Base-by-base conservation (phyloP, 1,140 invertebrate species). In the Rhyzopertha dominica region DNA sequence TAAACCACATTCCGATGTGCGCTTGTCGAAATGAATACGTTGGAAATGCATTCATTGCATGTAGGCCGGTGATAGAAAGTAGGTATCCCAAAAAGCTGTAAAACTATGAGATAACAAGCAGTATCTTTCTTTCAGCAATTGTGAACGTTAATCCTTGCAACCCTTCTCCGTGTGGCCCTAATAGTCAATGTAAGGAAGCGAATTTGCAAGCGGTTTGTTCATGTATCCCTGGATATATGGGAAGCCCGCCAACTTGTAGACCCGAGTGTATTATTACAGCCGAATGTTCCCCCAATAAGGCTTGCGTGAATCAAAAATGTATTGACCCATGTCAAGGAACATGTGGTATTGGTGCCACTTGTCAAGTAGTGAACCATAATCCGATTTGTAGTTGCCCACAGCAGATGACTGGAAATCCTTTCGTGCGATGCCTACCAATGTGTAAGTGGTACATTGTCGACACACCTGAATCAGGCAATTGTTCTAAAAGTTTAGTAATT, bases 281-380 rank as follows among this genome's bases (percentile, higher is more conserved):
- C 17, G 83, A 86, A 62, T 86, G 84, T 63, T 30, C 75, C 1
- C 73, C 73, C 43, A 73, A 79, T 45, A 64, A 75, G 53, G 80
- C 81, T 16, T 85, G 84, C 61, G 73, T 81, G 13, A 84, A 82
- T 59, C 73, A 78, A 51, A 82, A 79, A 58, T 87, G 85, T 62
- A 69, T 70, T 42, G 75, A 84, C 58, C 80, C 80, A 23, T 84
- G 81, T 59, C 69, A 73, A 8, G 80, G 79, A 30, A 77, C 80
- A 19, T 87, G 85, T 63, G 84, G 62, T 23, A 23, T 66, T 23
- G 37, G 36, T 25, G 77, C 85, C 2, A 66, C 74, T 42, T 87
- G 84, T 62, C 72, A 78, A 66, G 79, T 86, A 23, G 74, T 83
- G 9, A 83, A 82, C 63, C 85, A 90, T 55, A 85, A 80, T 68